Evolutionary conservation across 2,797 vertebrate genomes (phyloP).

Genomic region (Xenops minutus): DNA sequence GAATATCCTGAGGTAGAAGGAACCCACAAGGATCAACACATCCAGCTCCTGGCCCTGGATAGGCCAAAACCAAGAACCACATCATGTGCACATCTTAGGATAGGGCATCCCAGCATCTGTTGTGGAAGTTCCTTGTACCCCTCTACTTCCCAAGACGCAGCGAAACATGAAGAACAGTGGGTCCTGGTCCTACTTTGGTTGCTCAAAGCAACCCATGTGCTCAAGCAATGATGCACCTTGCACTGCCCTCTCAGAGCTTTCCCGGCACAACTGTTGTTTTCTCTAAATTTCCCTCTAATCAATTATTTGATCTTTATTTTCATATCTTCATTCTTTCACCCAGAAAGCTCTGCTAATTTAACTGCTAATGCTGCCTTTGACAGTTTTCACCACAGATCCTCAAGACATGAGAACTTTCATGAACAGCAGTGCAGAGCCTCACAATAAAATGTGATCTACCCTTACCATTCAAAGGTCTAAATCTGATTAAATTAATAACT

Average conservation of each 20-base stretch:
- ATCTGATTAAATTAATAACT: not conserved
- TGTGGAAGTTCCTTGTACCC: not conserved
- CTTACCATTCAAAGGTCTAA: not conserved
- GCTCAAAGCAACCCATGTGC: not conserved
- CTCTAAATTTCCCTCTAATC: not conserved
- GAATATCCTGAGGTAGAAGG: not conserved
- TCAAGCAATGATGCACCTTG: not conserved
- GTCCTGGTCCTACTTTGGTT: not conserved
- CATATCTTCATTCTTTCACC: not conserved
- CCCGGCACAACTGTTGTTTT: not conserved
- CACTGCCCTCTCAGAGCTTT: not conserved
- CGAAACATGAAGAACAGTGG: not conserved
- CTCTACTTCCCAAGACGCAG: rapidly evolving
- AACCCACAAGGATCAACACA: not conserved
- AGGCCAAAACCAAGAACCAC: not conserved
- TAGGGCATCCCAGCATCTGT: not conserved
- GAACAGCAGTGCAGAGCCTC: not conserved
- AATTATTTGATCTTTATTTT: not conserved
- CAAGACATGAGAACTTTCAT: not conserved
- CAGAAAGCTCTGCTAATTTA: not conserved
- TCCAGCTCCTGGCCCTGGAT: not conserved
- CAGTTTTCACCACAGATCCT: not conserved
- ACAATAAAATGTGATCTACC: not conserved
- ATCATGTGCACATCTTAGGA: not conserved
- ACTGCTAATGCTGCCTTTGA: not conserved